Percentiles rank a stretch among this genome's conserved stretches.
Conservation (phyloP, 2,888 invertebrate species). For the Metellina segmentata region DNA sequence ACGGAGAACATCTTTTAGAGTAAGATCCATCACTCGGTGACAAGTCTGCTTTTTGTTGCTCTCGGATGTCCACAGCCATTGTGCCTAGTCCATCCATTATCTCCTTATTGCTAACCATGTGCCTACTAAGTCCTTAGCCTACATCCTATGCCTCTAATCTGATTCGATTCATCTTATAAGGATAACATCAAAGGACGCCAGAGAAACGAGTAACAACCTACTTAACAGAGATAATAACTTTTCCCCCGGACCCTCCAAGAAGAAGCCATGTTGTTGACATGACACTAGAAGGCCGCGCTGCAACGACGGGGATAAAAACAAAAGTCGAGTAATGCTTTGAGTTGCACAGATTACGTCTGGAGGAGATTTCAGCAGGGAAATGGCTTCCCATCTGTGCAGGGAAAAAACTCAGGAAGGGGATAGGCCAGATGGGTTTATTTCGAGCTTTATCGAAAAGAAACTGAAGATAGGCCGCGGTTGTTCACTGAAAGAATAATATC, state of each 20-base stretch:
- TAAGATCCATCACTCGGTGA: constrained; percentile 14
- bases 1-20: not conserved
- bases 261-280: constrained; percentile 65
- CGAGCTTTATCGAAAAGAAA: constrained; percentile 27
- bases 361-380: constrained; percentile 59
- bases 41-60: constrained; percentile 22
- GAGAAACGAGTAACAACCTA: constrained; percentile 49
- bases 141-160: constrained; percentile 43
- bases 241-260: constrained; percentile 23
- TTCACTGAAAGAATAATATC: constrained; percentile 25
- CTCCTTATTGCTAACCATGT: constrained; percentile 38
- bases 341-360: constrained; percentile 60
- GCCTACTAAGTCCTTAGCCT: constrained; percentile 29
- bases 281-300: constrained; percentile 29
- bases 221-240: constrained; percentile 70
- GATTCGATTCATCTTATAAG: constrained; percentile 62
- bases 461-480: constrained; percentile 17
- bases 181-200: constrained; percentile 42
- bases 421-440: constrained; percentile 15
- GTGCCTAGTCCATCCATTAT: constrained; percentile 41
- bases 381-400: constrained; percentile 49
- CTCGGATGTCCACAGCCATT: constrained; percentile 43
- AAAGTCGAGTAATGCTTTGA: constrained; percentile 57
- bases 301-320: constrained; percentile 45
- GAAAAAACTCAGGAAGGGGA: constrained; percentile 15